Base-by-base conservation (phyloP, 2,797 vertebrate species). In the Synaphobranchus kaupii region DNA sequence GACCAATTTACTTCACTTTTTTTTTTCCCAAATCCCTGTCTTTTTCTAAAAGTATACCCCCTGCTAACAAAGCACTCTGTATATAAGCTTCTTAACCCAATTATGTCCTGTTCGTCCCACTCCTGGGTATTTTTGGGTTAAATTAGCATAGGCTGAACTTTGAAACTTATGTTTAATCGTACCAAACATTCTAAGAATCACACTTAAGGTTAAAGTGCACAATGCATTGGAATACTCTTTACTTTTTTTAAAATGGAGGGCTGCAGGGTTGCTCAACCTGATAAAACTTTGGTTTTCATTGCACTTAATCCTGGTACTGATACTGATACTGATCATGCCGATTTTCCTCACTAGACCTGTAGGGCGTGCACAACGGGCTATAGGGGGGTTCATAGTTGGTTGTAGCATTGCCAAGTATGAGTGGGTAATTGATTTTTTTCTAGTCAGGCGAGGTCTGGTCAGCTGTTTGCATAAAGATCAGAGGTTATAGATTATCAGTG, bases 1-100 rank as follows among this genome's bases (percentile, higher is more conserved):
- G 54, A 3, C 25, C 44, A 87, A 86, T 84, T 91, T 88, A 87
- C 91, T 92, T 89, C 89, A 89, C 71, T 44, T 48, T 87, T 90
- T 90, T 89, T 86, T 34, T n/a, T 83, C 90, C 90, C 90, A 68
- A 88, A 87, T 78, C 28, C 58, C 85, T n/a, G 12, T 66, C 81
- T 48, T 86, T 50, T 86, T 86, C 80, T 85, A 90, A 90, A 85
- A 88, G 85, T 86, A 84, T 84, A 10, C 25, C 13, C 58, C 56
- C 83, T 31, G 58, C 84, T 54, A 76, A 71, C 84, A 78, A 22
- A 73, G 60, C 50, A 63, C 44, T 52, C 54, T 86, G 39, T 9
- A 48, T n/a, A 44, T 85, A 83, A 86, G 80, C 84, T 86, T 28
- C 82, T 87, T 89, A 89, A 87, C 78, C 52, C 52, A 50, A 25